Base-by-base conservation (phyloP, 2,797 vertebrate genomes). In the Onychomys torridus region DNA sequence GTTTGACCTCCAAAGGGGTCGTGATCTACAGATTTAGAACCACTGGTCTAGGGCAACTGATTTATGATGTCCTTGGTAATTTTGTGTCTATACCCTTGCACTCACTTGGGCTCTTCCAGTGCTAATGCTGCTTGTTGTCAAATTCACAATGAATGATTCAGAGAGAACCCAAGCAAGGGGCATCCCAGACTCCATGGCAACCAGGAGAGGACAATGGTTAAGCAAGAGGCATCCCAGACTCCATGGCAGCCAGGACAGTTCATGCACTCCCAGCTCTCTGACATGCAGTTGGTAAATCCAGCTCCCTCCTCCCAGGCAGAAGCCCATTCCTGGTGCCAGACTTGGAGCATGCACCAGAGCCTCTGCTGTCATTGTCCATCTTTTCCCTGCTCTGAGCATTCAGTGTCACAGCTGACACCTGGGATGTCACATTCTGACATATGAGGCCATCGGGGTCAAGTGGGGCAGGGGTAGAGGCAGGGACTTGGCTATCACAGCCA, bases 351-450 rank as follows among this genome's bases (percentile, higher is more conserved):
- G 17, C 65, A 63, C 46, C 67, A 49, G 34, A 13, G 73, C 27
- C 17, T 71, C 63, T 34, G 73, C 52, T 86, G 89, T 91, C 94
- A 92, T 5, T 43, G 78, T 59, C 96, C 88, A 90, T 90, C 93
- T 89, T 61, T 49, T 49, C 89, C 88, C 55, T 34, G 46, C 27
- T 79, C 87, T 32, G 49, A 55, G n/a, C 32, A 29, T 65, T 79
- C 87, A 29, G 63, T 82, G 91, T 71, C 69, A 59, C 86, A 89
- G 75, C 83, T 95, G 96, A 95, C 91, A 87, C 97, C 94, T 92
- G 77, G 40, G 85, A 95, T 95, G 95, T 95, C 93, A 90, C 81
- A 11, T 86, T 92, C 91, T 84, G 94, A 95, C 82, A 87, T 46
- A 69, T 2, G 83, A 96, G 91, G 92, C 89, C 55, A 9, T 0